Evolutionary conservation across 2,797 vertebrate species (phyloP).

Genomic region (Zalophus californianus): DNA sequence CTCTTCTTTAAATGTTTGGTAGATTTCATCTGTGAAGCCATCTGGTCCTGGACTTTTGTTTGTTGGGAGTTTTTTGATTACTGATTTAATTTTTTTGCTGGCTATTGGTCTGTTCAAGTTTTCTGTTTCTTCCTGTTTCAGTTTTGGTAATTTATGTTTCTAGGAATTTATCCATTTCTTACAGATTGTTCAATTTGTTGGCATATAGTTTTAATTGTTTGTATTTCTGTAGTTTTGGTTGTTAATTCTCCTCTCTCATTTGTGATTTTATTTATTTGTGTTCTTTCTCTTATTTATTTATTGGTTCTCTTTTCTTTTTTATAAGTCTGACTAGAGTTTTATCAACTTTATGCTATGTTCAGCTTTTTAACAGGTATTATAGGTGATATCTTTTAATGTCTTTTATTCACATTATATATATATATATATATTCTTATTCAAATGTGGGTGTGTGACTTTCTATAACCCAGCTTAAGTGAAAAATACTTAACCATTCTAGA

Average conservation of each 20-base stretch:
- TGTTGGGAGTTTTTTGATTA: background rate
- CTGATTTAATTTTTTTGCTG: background rate
- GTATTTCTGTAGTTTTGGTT: background rate
- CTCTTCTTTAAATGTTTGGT: background rate
- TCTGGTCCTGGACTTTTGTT: background rate
- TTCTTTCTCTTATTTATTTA: background rate
- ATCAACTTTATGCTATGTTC: background rate
- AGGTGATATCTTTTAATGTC: slow-evolving; percentile 5
- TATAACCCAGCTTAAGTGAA: background rate
- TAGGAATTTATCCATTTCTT: background rate
- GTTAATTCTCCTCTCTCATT: background rate
- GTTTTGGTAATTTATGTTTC: background rate
- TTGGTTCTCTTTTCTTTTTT: background rate
- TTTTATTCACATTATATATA: background rate
- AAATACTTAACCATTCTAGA: slow-evolving; percentile 13
- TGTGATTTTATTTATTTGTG: background rate
- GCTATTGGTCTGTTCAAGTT: background rate
- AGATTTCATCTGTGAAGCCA: background rate
- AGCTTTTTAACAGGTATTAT: slow-evolving; percentile 23
- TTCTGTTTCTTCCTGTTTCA: background rate
- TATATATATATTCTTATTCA: background rate
- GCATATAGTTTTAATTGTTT: background rate
- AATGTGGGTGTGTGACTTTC: background rate
- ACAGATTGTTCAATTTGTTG: background rate
- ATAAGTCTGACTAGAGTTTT: background rate